Evolutionary conservation across 2,888 invertebrate species (phyloP).

Genomic region (Xanthostigma xanthostigma): DNA sequence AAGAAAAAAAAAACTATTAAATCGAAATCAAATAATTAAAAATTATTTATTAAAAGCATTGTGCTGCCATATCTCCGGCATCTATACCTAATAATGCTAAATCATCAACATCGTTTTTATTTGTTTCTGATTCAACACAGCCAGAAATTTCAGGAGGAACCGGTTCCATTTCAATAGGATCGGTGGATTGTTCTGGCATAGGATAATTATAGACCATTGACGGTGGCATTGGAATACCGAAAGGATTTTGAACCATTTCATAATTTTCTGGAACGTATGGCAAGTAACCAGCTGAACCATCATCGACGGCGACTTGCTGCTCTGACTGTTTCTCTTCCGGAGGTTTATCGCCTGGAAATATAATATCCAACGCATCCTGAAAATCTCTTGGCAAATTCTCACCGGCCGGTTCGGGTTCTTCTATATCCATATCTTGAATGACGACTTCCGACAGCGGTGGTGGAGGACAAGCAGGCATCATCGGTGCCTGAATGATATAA

Average conservation of each 20-base stretch:
- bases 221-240: slow-evolving; percentile 8
- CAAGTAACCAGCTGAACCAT: slow-evolving; percentile 5
- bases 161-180: background rate
- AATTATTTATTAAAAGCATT: slow-evolving; percentile 11
- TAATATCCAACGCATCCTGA: slow-evolving; percentile 49
- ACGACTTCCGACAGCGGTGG: slow-evolving; percentile 19
- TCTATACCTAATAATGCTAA: slow-evolving; percentile 76
- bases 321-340: slow-evolving; percentile 5
- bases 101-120: slow-evolving; percentile 44
- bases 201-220: background rate
- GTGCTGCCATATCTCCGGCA: slow-evolving; percentile 57
- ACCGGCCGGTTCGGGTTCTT: slow-evolving; percentile 26
- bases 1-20: too few species aligned
- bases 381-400: slow-evolving; percentile 42
- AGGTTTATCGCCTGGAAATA: slow-evolving; percentile 34
- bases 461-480: slow-evolving; percentile 20
- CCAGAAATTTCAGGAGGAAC: slow-evolving; percentile 6
- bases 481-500: slow-evolving; percentile 15
- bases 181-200: background rate
- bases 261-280: slow-evolving; percentile 4
- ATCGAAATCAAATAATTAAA: too few species aligned
- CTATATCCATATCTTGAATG: slow-evolving; percentile 9
- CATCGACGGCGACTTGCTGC: slow-evolving; percentile 4
- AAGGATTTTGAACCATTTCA: slow-evolving; percentile 8
- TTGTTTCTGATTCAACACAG: slow-evolving; percentile 14